phyloP scores from a whole-genome alignment of 2,113 vertebrate genomes.

The Australoheros scitulus region DNA sequence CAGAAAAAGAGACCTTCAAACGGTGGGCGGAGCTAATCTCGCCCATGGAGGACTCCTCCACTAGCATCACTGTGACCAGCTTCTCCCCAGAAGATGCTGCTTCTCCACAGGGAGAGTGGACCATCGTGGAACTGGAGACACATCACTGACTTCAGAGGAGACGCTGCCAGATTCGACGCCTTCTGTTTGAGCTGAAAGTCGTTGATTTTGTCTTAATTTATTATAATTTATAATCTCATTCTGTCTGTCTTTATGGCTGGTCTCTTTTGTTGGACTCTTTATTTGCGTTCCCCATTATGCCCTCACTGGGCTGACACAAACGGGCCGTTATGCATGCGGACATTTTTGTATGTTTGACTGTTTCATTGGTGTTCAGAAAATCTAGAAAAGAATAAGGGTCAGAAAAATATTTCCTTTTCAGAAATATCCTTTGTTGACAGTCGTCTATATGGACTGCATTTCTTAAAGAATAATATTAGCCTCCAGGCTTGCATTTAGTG shows the following conservation, averaged over 20 bases:
- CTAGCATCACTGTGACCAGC: constrained; percentile 94
- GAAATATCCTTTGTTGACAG: constrained; percentile 28
- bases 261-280: constrained; percentile 16
- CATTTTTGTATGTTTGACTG: constrained; percentile 75
- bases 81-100: constrained; percentile 96
- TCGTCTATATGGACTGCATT: constrained; percentile 61
- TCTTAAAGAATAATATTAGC: constrained; percentile 60
- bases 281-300: constrained; percentile 39
- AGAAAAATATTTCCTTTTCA: constrained; percentile 39
- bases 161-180: constrained; percentile 21
- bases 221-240: constrained; percentile 25
- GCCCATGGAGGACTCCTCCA: constrained; percentile 90
- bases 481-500: constrained; percentile 69
- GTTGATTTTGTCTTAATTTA: constrained; percentile 52
- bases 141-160: constrained; percentile 86
- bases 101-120: constrained; percentile 98
- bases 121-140: constrained; percentile 98
- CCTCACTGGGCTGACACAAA: constrained; percentile 48
- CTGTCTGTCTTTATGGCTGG: neutral
- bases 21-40: constrained; percentile 95
- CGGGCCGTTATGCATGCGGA: constrained; percentile 76
- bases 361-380: constrained; percentile 67
- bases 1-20: constrained; percentile 87
- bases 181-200: constrained; percentile 15
- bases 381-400: constrained; percentile 52